phyloP scores from a whole-genome alignment of 2,797 vertebrate genomes.

The Parauchenoglanis ngamensis region DNA sequence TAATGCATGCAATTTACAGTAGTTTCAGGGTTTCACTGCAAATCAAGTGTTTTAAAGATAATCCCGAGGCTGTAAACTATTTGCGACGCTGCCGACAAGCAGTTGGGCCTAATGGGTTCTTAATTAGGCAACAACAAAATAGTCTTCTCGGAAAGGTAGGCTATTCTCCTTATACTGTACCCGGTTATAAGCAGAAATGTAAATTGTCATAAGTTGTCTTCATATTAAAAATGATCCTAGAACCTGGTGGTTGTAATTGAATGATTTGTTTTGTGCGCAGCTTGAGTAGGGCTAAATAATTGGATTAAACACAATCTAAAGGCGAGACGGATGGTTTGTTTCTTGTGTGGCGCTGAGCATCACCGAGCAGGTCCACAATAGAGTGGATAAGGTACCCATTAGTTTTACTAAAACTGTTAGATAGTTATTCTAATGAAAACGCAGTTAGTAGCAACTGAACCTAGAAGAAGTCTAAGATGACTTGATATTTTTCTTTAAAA shows the following conservation, averaged over 20 bases:
- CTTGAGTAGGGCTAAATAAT: constrained; percentile 77
- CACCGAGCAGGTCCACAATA: not conserved
- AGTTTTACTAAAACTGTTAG: not conserved
- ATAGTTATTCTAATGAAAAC: not conserved
- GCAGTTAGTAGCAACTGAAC: not conserved
- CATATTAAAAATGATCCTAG: not conserved
- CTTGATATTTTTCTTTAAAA: not conserved
- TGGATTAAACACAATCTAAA: constrained; percentile 81
- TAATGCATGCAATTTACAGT: not conserved
- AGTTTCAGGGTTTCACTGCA: not conserved
- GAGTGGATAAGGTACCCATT: not conserved
- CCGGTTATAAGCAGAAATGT: not conserved
- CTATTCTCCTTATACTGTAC: too few relatives aligned
- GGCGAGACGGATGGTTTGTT: constrained; percentile 63
- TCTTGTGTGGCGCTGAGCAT: constrained; percentile 26
- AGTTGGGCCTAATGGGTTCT: not conserved
- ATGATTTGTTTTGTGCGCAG: constrained; percentile 72
- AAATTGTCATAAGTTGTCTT: not conserved
- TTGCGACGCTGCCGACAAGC: constrained; percentile 17
- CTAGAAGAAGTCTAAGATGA: too few relatives aligned
- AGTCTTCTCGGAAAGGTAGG: not conserved
- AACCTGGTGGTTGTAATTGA: constrained; percentile 60
- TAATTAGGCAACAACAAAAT: not conserved
- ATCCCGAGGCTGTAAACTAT: not conserved
- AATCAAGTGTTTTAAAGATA: not conserved